Conservation (phyloP, 1,140 invertebrate species). For the Platyscapa corneri region DNA sequence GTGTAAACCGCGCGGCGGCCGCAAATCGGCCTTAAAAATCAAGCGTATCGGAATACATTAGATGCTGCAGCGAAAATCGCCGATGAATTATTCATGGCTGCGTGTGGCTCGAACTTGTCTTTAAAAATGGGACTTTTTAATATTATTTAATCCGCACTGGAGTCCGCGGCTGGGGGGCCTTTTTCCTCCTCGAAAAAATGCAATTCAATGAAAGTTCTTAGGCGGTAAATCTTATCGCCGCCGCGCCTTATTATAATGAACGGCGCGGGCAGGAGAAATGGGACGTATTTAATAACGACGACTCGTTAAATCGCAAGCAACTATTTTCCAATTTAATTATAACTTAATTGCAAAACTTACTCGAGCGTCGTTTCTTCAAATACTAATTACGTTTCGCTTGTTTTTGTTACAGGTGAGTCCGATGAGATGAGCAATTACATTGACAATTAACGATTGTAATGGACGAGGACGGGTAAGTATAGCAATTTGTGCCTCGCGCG, state of each 20-base stretch:
- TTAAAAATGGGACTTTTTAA: slow-evolving; percentile 8
- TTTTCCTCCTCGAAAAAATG: neutral
- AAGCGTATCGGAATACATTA: slow-evolving; percentile 47
- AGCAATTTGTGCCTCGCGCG: neutral
- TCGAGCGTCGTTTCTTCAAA: neutral
- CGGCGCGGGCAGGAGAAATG: neutral
- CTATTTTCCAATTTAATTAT: neutral
- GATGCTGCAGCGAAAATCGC: slow-evolving; percentile 35
- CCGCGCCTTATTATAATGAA: slow-evolving; percentile 22
- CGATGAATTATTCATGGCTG: slow-evolving; percentile 48
- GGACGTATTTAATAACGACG: neutral
- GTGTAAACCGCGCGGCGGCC: neutral
- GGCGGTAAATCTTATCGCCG: neutral
- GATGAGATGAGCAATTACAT: neutral
- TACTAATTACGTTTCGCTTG: slow-evolving; percentile 2
- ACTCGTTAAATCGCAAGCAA: neutral
- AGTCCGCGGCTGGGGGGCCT: neutral
- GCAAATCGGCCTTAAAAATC: slow-evolving; percentile 48
- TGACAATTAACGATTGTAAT: neutral
- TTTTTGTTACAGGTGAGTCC: slow-evolving; percentile 51
- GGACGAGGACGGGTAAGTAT: neutral
- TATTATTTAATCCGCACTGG: slow-evolving; percentile 38
- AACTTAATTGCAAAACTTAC: slow-evolving; percentile 7
- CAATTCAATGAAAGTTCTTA: neutral
- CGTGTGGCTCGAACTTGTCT: neutral